Base-by-base conservation (phyloP, 2,797 vertebrate genomes). In the Epinephelus awoara region DNA sequence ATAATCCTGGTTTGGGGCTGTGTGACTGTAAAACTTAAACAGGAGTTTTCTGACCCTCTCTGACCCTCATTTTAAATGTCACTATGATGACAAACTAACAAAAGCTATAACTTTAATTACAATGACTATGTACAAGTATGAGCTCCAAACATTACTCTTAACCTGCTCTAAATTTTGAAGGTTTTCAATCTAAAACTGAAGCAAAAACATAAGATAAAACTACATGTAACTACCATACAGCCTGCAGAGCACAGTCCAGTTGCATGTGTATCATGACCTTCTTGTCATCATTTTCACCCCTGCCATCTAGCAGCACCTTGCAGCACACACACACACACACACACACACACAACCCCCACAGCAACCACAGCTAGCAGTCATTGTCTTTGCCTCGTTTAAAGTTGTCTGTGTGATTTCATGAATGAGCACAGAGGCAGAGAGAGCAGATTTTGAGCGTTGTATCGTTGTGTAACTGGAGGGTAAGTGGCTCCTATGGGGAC, bases 381-480 rank as follows among this genome's bases (percentile, higher is more conserved):
- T 85, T 87, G 80, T 84, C 80, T 75, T 76, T 62, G 34, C 38
- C 67, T 87, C 72, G 80, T 87, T 87, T 84, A 71, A 77, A 82
- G 52, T 66, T 56, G 67, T 65, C 80, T 64, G 76, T 82, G 82
- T 55, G 23, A 70, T 79, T 74, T 56, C 51, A 67, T 86, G 89
- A 90, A 88, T 91, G 83, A 77, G 80, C 5, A 6, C 23, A 21
- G 72, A 40, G 74, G 68, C 64, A 69, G 44, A 8, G 69, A 29
- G 70, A 77, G 62, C 59, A 25, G 58, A 62, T 72, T 77, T 49
- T 34, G 66, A 84, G 72, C 46, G 10, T 54, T 52, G 80, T 25
- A 69, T 87, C 88, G 83, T 89, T 83, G 67, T 81, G 64, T 75
- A 83, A 79, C 80, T 67, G 75, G 77, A 80, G 78, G 81, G 79